Percentiles rank a stretch among this genome's conserved stretches.
phyloP scores from a whole-genome alignment of 2,113 vertebrate genomes.

The Phyllostomus discolor region DNA sequence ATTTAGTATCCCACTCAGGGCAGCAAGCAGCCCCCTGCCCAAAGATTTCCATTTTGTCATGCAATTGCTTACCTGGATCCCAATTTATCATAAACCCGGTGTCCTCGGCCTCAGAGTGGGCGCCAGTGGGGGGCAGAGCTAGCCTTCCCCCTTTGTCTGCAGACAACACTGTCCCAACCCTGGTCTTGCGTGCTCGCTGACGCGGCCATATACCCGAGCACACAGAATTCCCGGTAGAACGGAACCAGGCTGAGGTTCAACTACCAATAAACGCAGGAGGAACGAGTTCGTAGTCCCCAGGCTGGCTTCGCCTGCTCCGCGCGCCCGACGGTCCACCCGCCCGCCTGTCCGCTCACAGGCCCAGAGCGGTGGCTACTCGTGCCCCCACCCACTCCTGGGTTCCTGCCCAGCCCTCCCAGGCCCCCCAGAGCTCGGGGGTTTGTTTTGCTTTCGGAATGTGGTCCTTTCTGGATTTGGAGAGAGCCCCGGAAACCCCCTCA shows the following conservation, averaged over 20 bases:
- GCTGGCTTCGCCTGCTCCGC: constrained; percentile 57
- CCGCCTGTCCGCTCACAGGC: constrained; percentile 54
- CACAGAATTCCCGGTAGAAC: constrained; percentile 99
- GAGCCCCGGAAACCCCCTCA: constrained; percentile 89
- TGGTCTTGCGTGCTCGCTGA: constrained; percentile 97
- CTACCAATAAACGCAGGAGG: constrained; percentile 97
- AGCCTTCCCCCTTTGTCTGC: constrained; percentile 99
- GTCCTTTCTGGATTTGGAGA: constrained; percentile 85
- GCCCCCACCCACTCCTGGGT: constrained; percentile 70
- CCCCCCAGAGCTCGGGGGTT: constrained; percentile 71
- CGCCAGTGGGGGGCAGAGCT: constrained; percentile 89
- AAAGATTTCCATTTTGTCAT: constrained; percentile 94
- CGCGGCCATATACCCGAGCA: constrained; percentile 94
- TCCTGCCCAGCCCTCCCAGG: constrained; percentile 67
- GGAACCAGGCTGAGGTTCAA: constrained; percentile 92
- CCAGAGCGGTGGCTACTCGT: constrained; percentile 53
- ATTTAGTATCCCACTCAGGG: constrained; percentile 82
- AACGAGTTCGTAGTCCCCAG: constrained; percentile 79
- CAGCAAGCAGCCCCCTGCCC: constrained; percentile 87
- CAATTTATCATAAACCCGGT: constrained; percentile 96
- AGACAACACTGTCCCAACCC: constrained; percentile 97
- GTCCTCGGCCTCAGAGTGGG: constrained; percentile 89
- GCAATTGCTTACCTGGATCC: constrained; percentile 98
- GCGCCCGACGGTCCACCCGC: constrained; percentile 49
- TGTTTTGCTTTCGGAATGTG: constrained; percentile 85